Evolutionary conservation across 2,113 vertebrate genomes (phyloP).

Genomic region (Phocoena phocoena): DNA sequence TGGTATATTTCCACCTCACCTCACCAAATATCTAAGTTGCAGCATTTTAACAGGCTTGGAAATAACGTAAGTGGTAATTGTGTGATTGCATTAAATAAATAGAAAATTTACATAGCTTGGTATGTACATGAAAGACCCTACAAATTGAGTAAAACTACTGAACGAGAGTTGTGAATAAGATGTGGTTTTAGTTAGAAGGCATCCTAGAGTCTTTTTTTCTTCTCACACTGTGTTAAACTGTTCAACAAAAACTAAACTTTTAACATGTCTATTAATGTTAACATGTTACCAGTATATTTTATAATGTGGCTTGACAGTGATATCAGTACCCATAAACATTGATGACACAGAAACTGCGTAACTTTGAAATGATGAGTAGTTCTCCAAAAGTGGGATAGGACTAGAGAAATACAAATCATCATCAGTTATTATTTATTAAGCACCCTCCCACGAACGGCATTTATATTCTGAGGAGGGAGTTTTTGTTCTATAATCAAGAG

Average conservation of each 20-base stretch:
- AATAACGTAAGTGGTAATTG: conserved; percentile 25
- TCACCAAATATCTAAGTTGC: not conserved
- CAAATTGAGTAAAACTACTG: not conserved
- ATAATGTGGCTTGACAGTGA: not conserved
- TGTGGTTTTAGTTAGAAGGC: not conserved
- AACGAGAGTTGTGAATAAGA: not conserved
- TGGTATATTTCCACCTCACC: not conserved
- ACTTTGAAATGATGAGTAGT: not conserved
- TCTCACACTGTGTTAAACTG: not conserved
- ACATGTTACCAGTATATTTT: not conserved
- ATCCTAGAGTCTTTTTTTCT: not conserved
- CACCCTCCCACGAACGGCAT: not conserved
- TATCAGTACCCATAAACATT: not conserved
- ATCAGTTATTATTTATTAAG: not conserved
- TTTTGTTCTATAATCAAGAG: not conserved
- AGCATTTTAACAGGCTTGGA: not conserved
- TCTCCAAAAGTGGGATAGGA: not conserved
- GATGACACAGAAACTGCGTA: not conserved
- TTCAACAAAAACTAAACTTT: conserved; percentile 32
- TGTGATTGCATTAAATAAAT: not conserved
- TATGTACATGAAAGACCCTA: conserved; percentile 21
- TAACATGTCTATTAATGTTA: not conserved
- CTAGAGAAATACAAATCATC: not conserved
- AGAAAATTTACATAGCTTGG: not conserved
- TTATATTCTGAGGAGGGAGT: not conserved